Evolutionary conservation across 2,888 invertebrate genomes (phyloP).

Genomic region (Agrochola macilenta): DNA sequence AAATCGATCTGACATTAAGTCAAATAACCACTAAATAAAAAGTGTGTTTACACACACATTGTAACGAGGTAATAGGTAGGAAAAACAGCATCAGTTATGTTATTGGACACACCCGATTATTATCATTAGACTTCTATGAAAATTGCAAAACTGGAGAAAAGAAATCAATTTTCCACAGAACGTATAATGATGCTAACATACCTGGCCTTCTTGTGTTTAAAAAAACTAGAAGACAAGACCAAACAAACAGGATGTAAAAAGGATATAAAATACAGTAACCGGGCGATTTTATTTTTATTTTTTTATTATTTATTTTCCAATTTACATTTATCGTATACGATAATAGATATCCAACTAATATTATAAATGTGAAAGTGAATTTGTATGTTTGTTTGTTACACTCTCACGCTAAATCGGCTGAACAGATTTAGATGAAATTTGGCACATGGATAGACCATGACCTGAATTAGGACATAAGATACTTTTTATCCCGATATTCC

Average conservation of each 20-base stretch:
- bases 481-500: too few species aligned
- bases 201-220: background rate
- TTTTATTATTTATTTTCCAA: too few species aligned
- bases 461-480: too few species aligned
- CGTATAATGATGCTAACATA: background rate
- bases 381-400: too few species aligned
- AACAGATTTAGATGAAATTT: too few species aligned
- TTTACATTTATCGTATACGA: too few species aligned
- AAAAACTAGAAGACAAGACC: background rate
- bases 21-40: background rate
- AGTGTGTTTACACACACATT: background rate
- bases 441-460: too few species aligned
- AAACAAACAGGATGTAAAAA: background rate
- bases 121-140: background rate
- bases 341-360: too few species aligned
- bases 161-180: background rate
- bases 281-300: background rate
- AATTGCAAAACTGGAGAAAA: background rate
- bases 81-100: conserved; percentile 2
- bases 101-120: background rate
- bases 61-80: background rate
- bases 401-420: too few species aligned
- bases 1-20: background rate
- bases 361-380: too few species aligned
- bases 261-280: background rate